Evolutionary conservation across 2,797 vertebrate genomes (phyloP), one percentile per base, ranked within the genome.

Genomic region (Nyctibius grandis): DNA sequence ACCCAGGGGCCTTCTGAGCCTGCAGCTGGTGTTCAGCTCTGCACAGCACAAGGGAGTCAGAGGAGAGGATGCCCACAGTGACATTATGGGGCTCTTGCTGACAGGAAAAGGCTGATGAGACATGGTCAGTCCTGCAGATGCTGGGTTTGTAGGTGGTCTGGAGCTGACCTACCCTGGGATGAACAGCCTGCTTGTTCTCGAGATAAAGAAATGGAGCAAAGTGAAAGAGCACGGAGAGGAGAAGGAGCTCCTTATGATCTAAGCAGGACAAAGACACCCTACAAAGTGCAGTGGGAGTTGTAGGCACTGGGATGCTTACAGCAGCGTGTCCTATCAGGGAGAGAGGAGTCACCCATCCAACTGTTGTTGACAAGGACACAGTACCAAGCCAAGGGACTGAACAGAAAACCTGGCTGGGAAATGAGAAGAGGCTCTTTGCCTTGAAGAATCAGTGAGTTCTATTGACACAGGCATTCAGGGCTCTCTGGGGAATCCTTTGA

Each of bases 121-220:
- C 40, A 44, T 33, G 89, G 91, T 94, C 89, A 70, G 8, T 86
- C 40, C 22, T 63, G 91, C 64, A 91, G 96, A 91, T 51, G 60
- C 84, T 88, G 70, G 84, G 94, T 89, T 92, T 95, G 97, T 92
- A 95, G 96, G 95, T 97, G 95, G 93, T 95, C 96, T 48, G 15
- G 79, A 74, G 76, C 40, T 45, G 45, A 40, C 31, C 31, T 20
- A 6, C n/a, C 6, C 12, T 5, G 53, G 81, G 65, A 92, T 89
- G 87, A 94, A 91, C 60, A 83, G n/a, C 67, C 75, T 75, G 85
- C 89, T 88, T 93, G 85, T 92, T 92, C 74, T 78, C 5, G 9
- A 94, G 89, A 69, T 60, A 91, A 92, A 74, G 54, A 85, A 57
- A 25, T 11, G 23, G 63, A 83, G 74, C 61, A 63, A 77, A 61